A percentile compares a stretch with the other conserved stretches of the same genome.
Conservation (phyloP, 1,140 invertebrate species). For the Lysiphlebus fabarum region DNA sequence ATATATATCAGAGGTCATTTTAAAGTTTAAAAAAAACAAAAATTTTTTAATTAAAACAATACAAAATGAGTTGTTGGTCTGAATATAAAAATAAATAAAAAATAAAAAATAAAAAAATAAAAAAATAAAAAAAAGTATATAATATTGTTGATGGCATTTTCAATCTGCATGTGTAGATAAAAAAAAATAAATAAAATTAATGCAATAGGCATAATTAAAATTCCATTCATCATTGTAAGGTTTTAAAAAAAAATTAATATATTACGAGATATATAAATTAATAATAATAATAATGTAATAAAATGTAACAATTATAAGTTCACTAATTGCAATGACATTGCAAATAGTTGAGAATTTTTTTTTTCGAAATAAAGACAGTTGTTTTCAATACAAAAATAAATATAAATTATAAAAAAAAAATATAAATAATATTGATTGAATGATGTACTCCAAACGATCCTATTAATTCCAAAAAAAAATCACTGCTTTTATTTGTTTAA, state of each 20-base stretch:
- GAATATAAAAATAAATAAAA: conserved; percentile 10
- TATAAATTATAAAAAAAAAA: too few species aligned
- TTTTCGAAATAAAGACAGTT: conserved; percentile 53
- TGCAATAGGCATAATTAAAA: conserved; percentile 45
- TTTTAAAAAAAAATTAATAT: conserved; percentile 52
- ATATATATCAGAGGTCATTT: conserved; percentile 9
- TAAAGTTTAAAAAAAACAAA: not conserved
- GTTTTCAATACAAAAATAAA: conserved; percentile 45
- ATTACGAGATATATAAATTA: conserved; percentile 37
- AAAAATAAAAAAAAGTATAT: conserved; percentile 10
- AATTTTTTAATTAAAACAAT: too few species aligned
- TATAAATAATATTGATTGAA: conserved; percentile 8
- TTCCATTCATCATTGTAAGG: conserved; percentile 41
- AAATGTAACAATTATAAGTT: conserved; percentile 43
- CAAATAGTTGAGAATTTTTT: conserved; percentile 48
- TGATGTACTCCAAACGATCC: conserved; percentile 24
- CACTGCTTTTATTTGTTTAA: too few species aligned
- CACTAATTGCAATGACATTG: conserved; percentile 46
- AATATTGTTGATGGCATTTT: conserved; percentile 35
- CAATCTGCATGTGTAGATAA: conserved; percentile 52
- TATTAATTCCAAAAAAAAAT: too few species aligned
- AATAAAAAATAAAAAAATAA: conserved; percentile 16
- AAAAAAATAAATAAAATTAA: conserved; percentile 20
- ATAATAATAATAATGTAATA: conserved; percentile 31
- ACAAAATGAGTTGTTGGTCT: too few species aligned